Evolutionary conservation across 1,140 invertebrate species (phyloP), one percentile per base, ranked within the genome.

Genomic region (Oryctes rhinoceros): DNA sequence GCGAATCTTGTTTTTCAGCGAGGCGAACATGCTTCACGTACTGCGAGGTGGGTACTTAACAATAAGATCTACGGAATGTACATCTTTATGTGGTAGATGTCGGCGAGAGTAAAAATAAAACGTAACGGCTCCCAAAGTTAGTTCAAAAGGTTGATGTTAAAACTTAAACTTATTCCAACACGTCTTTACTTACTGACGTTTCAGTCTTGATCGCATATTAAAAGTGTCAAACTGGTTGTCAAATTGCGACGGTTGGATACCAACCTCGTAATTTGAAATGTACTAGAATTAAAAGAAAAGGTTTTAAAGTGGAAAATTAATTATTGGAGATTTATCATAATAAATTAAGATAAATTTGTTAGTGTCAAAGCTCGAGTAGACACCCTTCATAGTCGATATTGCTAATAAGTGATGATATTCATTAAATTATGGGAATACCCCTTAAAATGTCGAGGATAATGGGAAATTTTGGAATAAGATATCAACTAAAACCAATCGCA

Each of bases 1-100:
- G 79, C 91, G 90, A 83, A 94, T 94, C 88, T 94, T 94, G 85
- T 93, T 94, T 85, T 94, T 94, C 83, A 93, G 85, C 81, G 90
- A 91, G 13, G 91, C 89, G 84, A 93, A 93, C 92, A 93, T 93
- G 11, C 65, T 71, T 71, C 24, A 71, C 18, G 18, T 59, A 44
- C 39, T 44, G 24, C 11, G 49, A 59, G 18, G 15, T 18, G 53
- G 24, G 18, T 18, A 7, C 5, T 18, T 59, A n/a, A 3, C 53
- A 15, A 18, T 4, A 59, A 13, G 53, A 59, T 18, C 18, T 59
- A 59, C 53, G 15, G 18, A 4, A n/a, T 59, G 15, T 6, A 15
- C 53, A 59, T 59, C 18, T n/a, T 59, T 59, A 18, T 59, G 1
- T 18, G 6, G 53, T 15, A 59, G 53, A n/a, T 59, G 18, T 18